Conservation (phyloP, 2,888 invertebrate genomes). For the Andrena chrysosceles region DNA sequence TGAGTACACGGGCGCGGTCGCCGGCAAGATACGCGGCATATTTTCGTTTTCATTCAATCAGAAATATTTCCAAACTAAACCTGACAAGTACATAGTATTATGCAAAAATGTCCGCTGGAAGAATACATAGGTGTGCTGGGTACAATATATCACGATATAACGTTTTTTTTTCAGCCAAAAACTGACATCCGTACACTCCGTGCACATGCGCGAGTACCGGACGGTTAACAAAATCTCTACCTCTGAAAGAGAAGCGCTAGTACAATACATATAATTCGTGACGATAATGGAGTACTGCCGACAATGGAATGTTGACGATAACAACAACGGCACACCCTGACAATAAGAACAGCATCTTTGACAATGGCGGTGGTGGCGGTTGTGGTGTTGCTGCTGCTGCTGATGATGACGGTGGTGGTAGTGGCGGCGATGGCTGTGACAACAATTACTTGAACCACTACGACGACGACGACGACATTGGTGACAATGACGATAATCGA, state of each 20-base stretch:
- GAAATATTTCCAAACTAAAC: too few relatives aligned
- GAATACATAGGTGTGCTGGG: too few relatives aligned
- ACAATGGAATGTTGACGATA: conserved; percentile 10
- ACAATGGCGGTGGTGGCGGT: conserved; percentile 6
- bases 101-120: too few relatives aligned
- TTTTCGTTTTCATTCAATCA: too few relatives aligned
- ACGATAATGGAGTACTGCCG: neutral
- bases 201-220: too few relatives aligned
- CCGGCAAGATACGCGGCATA: too few relatives aligned
- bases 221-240: neutral
- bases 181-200: too few relatives aligned
- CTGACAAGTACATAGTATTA: too few relatives aligned
- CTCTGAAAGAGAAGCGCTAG: neutral
- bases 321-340: too few relatives aligned
- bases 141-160: too few relatives aligned
- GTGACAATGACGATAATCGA: neutral
- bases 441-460: neutral
- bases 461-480: neutral
- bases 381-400: neutral
- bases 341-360: neutral
- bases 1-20: too few relatives aligned
- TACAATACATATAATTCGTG: neutral
- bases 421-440: neutral
- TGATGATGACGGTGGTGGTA: neutral
- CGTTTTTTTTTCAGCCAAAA: too few relatives aligned